phyloP scores from a whole-genome alignment of 2,797 vertebrate species.

The Coregonus suidteri region DNA sequence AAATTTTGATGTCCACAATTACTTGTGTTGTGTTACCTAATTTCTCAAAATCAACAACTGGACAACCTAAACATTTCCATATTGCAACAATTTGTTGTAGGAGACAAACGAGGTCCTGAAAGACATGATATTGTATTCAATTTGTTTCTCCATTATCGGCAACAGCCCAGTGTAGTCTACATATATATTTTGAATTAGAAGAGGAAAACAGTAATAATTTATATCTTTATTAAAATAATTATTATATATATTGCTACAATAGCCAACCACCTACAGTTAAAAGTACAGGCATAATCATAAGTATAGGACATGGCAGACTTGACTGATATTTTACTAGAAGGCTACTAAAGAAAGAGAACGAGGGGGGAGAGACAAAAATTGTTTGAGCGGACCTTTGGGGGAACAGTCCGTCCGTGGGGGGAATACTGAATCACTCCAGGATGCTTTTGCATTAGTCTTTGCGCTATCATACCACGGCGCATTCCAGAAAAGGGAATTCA shows the following conservation, averaged over 20 bases:
- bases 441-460: conserved; percentile 9
- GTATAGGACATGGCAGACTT: no score
- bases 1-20: neutral
- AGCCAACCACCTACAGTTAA: neutral
- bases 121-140: no score
- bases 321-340: neutral
- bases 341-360: neutral
- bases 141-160: no score
- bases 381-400: neutral
- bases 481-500: conserved; percentile 46
- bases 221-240: neutral
- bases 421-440: no score
- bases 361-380: neutral
- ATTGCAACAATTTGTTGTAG: no score
- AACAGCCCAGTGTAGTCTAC: neutral
- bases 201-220: neutral
- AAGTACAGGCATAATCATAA: no score
- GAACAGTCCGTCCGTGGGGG: neutral
- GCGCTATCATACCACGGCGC: conserved; percentile 58
- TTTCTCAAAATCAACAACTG: neutral
- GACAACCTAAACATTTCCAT: neutral
- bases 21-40: neutral
- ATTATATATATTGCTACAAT: neutral
- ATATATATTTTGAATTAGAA: neutral
- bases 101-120: no score